Evolutionary conservation across 2,113 vertebrate species (phyloP), one percentile per base, ranked within the genome.

Genomic region (Chloropsis hardwickii): DNA sequence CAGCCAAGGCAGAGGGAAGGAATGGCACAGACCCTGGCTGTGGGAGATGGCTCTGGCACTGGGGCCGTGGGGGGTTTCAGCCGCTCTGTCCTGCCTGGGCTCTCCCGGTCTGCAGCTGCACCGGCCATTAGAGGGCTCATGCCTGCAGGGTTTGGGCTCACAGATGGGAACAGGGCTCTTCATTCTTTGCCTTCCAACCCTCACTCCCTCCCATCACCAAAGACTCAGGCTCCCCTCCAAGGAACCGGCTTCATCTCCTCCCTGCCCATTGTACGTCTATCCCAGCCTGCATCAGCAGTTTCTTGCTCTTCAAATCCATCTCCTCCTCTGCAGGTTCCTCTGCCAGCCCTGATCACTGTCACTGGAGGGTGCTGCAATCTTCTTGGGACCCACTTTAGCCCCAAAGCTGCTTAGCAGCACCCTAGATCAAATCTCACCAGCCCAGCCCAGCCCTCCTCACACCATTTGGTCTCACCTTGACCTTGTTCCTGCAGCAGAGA

Each of bases 11-110:
- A 53, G 50, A 81, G 44, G 14, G 42, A 9, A 62, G 42, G 23
- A 58, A 29, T 28, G 60, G n/a, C 50, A 61, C 45, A 56, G 39
- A 9, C 3, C 10, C 25, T 67, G 54, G 6, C 67, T 35, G 13
- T 21, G 29, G 64, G 37, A 76, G 47, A 19, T 1, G 4, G 7
- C 0, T 0, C 9, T 1, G 1, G 13, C 40, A 3, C 35, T 42
- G 5, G 45, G 27, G 60, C 35, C 12, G 3, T 2, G 7, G 44
- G 17, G 15, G 40, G 14, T 24, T 40, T 10, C 28, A 61, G n/a
- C 28, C 44, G 28, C 28, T 23, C 12, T 15, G 15, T 56, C 45
- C 45, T 47, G 24, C 20, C 72, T 25, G 42, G 58, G 21, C 18
- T 88, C 61, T 58, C 70, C 12, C 1, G 1, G 24, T 15, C 2